Evolutionary conservation across 2,113 vertebrate species (phyloP), one percentile per base, ranked within the genome.

Genomic region (Clarias gariepinus): DNA sequence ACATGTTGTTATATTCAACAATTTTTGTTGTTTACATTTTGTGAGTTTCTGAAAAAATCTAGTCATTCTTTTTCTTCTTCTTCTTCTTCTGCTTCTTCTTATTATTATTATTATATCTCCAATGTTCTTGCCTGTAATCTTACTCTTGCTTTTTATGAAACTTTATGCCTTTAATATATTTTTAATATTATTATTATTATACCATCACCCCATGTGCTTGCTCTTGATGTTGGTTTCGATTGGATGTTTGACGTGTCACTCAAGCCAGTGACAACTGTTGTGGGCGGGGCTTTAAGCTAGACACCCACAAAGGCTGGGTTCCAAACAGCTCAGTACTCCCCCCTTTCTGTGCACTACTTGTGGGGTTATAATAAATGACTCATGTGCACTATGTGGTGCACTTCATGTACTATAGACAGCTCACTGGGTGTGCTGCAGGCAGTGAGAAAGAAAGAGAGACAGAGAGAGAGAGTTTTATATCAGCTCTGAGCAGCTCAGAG

Each of bases 211-310:
- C 68, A 23, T 66, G 25, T 66, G 15, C 30, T 23, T 7, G 28
- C 21, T 1, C 57, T 41, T 36, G 15, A 18, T 30, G 15, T 28
- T 77, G 18, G 23, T 33, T 82, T n/a, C 55, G 63, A 89, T 88
- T 88, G 90, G 63, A 23, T 61, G 30, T 71, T 30, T 64, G 68
- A 64, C 63, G 1, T 83, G 86, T 68, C 85, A 88, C 10, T 84
- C 84, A 86, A 30, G 60, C 10, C 60, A 23, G 4, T 19, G 28
- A 28, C 19, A 73, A 53, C 52, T 30, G 36, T 36, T 63, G n/a
- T 86, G 79, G 79, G 85, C 69, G 79, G 57, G 58, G 41, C 69
- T 60, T 33, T 36, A 76, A 81, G 25, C 16, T 12, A 4, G 64
- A 41, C 30, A 19, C 11, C 6, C 16, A 33, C 41, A 66, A 10